phyloP scores from a whole-genome alignment of 2,888 invertebrate species.

The Diploptera punctata region DNA sequence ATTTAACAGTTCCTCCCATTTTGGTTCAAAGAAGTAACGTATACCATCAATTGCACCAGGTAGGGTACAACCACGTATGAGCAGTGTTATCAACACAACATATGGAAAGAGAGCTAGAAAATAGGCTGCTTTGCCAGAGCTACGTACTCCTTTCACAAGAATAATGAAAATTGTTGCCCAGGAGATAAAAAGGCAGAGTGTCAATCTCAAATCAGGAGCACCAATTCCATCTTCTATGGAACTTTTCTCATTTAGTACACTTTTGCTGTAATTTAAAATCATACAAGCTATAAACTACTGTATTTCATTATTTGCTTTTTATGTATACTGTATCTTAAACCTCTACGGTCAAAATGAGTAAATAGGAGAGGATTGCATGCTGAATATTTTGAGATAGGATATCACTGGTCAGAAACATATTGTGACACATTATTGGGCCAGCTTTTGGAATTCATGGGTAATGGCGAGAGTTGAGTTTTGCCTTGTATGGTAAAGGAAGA shows the following conservation, averaged over 20 bases:
- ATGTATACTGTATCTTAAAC: too few species aligned
- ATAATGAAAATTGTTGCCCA: slow-evolving; percentile 75
- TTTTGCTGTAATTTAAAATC: slow-evolving; percentile 53
- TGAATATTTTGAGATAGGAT: too few species aligned
- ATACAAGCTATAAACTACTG: too few species aligned
- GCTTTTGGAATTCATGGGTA: too few species aligned
- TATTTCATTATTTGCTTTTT: too few species aligned
- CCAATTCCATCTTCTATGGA: slow-evolving; percentile 56
- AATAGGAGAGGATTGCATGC: too few species aligned
- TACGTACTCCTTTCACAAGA: slow-evolving; percentile 75
- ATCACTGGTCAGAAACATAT: too few species aligned
- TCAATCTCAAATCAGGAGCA: slow-evolving; percentile 71
- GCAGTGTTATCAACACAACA: slow-evolving; percentile 74
- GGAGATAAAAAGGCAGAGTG: slow-evolving; percentile 68
- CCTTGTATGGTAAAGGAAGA: too few species aligned
- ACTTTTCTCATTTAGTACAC: slow-evolving; percentile 59
- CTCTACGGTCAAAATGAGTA: too few species aligned
- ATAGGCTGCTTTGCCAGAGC: slow-evolving; percentile 84
- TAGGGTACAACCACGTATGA: slow-evolving; percentile 62
- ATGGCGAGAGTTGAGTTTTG: too few species aligned
- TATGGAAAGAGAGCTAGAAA: slow-evolving; percentile 90
- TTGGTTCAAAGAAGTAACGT: slow-evolving; percentile 77
- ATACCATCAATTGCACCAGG: slow-evolving; percentile 78
- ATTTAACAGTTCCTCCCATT: slow-evolving; percentile 76
- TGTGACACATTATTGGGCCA: too few species aligned